These are phyloP conservation scores for Petroica traversi DNA, from an alignment of 2,113 vertebrate genomes.

Conservation along the genomic window DNA sequence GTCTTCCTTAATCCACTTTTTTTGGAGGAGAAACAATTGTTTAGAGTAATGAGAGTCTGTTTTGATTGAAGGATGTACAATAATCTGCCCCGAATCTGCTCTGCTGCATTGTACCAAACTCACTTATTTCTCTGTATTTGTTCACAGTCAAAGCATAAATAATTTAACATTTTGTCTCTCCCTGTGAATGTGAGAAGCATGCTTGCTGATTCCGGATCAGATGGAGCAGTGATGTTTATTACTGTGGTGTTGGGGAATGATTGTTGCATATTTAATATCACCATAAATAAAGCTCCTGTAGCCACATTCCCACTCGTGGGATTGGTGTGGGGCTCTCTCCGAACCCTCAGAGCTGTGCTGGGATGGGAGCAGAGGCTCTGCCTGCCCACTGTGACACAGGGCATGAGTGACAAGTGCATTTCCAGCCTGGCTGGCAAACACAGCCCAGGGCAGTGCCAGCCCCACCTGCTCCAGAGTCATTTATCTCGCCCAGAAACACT, in stretches of 20 bases:
- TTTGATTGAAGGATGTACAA: slow-evolving; percentile 17
- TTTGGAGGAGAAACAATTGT: background rate
- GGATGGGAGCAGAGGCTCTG: background rate
- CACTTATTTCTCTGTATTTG: slow-evolving; percentile 51
- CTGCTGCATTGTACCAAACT: background rate
- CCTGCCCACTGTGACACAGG: background rate
- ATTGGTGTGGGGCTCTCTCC: background rate
- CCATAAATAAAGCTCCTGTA: background rate
- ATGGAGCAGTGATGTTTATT: slow-evolving; percentile 47
- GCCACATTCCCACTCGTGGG: background rate
- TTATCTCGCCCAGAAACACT: background rate
- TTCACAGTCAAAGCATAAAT: slow-evolving; percentile 55
- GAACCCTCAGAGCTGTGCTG: background rate
- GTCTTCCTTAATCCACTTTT: background rate
- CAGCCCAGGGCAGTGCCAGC: background rate
- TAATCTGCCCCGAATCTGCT: slow-evolving; percentile 22
- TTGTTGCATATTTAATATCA: slow-evolving; percentile 53
- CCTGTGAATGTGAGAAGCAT: slow-evolving; percentile 14
- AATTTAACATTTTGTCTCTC: slow-evolving; percentile 46
- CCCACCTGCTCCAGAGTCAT: background rate
- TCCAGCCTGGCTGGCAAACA: background rate
- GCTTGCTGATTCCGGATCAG: slow-evolving; percentile 39
- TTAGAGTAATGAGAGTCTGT: background rate
- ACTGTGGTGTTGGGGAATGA: slow-evolving; percentile 42
- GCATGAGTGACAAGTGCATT: background rate